Evolutionary conservation across 2,888 invertebrate species (phyloP), one percentile per base, ranked within the genome.

Genomic region (Andrena hattorfiana): DNA sequence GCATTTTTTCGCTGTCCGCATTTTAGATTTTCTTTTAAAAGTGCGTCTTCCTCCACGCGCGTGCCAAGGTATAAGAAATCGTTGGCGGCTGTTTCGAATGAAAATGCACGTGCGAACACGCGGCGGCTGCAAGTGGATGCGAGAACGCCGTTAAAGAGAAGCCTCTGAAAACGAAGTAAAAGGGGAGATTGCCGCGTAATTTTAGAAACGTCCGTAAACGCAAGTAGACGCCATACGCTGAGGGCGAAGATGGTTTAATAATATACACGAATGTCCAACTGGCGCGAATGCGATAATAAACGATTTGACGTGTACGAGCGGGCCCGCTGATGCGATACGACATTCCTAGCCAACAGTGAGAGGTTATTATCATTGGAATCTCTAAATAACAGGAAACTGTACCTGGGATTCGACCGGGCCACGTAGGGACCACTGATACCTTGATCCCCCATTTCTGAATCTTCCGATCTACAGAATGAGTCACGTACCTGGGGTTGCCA

Each of bases 221-320:
- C 77, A 83, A 89, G 83, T 81, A 83, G 87, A 84, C 74, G 87
- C 81, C 79, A 67, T 83, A 60, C 68, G 51, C 77, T 42, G 85
- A 80, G 86, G 81, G 83, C 67, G 89, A 90, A 82, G 90, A 89
- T 89, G 89, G 90, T 91, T 92, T 89, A 92, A 92, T 92, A 92
- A 92, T 92, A 91, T 86, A 90, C 91, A 89, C 83, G 70, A 77
- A 73, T 88, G 88, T 84, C 90, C 91, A 90, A 83, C 89, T 88
- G 91, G 88, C 81, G 82, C 83, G 87, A 89, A 87, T 85, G 86
- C 87, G 90, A 91, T 91, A 92, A 92, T 91, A 91, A 91, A 91
- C 90, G 86, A 84, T 83, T 79, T 62, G 86, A 86, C 86, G 80
- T 85, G 63, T 76, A 81, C 75, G 85, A 88, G 87, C 67, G 72